Evolutionary conservation across 2,113 vertebrate genomes (phyloP).

Genomic region (Geococcyx californianus): DNA sequence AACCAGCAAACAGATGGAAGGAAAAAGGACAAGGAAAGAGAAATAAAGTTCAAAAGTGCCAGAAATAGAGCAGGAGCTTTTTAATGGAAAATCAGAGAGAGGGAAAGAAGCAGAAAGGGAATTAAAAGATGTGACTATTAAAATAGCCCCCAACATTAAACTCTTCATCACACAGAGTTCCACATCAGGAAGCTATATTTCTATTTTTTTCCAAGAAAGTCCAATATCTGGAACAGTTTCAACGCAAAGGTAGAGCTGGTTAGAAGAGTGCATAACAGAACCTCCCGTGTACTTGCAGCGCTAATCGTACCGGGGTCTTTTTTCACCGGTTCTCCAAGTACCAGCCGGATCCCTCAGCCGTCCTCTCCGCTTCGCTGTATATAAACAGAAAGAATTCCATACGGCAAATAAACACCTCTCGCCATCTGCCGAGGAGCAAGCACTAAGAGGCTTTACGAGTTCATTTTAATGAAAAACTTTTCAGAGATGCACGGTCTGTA

Average conservation of each 20-base stretch:
- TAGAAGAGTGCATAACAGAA: not conserved
- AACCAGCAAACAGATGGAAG: constrained; percentile 39
- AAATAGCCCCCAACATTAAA: not conserved
- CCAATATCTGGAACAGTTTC: not conserved
- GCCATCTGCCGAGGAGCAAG: constrained; percentile 42
- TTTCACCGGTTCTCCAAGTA: not conserved
- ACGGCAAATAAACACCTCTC: constrained; percentile 63
- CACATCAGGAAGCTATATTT: not conserved
- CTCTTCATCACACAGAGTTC: not conserved
- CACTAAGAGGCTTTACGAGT: constrained; percentile 20
- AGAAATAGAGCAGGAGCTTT: constrained; percentile 23
- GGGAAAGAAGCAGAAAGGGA: not conserved
- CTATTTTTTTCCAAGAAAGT: not conserved
- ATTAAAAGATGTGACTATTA: not conserved
- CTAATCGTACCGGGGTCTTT: not conserved
- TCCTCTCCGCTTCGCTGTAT: not conserved
- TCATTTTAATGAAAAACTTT: constrained; percentile 60
- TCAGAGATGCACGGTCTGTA: not conserved
- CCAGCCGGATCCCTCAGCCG: not conserved
- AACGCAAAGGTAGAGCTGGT: not conserved
- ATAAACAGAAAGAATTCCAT: constrained; percentile 45
- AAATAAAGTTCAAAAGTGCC: constrained; percentile 39
- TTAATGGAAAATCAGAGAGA: not conserved
- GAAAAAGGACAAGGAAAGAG: constrained; percentile 13
- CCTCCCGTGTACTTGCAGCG: not conserved